Conservation (phyloP, 2,797 vertebrate genomes). For the Coilia nasus region DNA sequence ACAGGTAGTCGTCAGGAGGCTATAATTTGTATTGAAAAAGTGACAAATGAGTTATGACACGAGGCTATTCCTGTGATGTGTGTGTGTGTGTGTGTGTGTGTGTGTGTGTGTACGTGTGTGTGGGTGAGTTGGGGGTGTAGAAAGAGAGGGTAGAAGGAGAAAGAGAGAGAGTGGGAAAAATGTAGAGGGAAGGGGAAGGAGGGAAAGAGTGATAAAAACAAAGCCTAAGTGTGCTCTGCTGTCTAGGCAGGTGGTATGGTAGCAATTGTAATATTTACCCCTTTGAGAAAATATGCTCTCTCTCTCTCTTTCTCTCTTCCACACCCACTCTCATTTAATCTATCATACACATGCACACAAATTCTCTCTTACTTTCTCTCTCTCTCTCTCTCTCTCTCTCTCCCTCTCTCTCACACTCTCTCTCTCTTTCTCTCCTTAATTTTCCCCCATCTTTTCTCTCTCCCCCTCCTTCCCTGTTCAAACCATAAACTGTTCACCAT, state of each 20-base stretch:
- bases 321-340: neutral
- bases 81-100: slow-evolving; percentile 45
- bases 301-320: neutral
- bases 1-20: slow-evolving; percentile 70
- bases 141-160: neutral
- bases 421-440: no score
- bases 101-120: slow-evolving; percentile 8
- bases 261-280: neutral
- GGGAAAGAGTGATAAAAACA: neutral
- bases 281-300: neutral
- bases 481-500: neutral
- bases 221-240: neutral
- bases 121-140: slow-evolving; percentile 10
- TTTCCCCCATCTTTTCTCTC: neutral
- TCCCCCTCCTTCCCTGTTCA: neutral
- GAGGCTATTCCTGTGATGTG: slow-evolving; percentile 62
- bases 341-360: no score
- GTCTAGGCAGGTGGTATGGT: neutral
- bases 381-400: neutral
- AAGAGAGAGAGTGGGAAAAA: neutral
- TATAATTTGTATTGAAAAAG: slow-evolving; percentile 76
- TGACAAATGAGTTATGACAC: slow-evolving; percentile 78
- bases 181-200: no score
- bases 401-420: neutral
- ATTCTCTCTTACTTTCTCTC: neutral